Percentiles rank a stretch among this genome's conserved stretches.
These are phyloP conservation scores for Chelonus formosanus DNA, from an alignment of 2,888 invertebrate species.

Conservation along the genomic window DNA sequence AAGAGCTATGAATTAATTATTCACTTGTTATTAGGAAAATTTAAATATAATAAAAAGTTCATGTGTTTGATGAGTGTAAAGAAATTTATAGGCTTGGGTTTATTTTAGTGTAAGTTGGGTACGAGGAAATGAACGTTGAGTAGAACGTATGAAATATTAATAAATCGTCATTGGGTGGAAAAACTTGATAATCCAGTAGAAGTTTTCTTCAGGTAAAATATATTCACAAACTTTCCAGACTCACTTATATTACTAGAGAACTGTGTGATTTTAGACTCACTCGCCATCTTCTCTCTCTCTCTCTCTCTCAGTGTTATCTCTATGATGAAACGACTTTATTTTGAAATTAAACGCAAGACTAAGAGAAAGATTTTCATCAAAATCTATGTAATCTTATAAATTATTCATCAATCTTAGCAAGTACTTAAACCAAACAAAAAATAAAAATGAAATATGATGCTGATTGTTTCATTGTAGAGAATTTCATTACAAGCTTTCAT, in stretches of 20 bases:
- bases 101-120: too few relatives aligned
- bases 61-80: too few relatives aligned
- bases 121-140: background rate
- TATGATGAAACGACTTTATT: conserved; percentile 5
- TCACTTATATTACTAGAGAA: conserved; percentile 11
- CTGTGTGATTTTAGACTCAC: conserved; percentile 15
- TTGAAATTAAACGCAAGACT: conserved; percentile 13
- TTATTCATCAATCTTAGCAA: background rate
- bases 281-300: background rate
- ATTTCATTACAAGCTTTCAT: too few relatives aligned
- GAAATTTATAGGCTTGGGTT: too few relatives aligned
- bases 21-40: too few relatives aligned
- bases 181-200: conserved; percentile 10
- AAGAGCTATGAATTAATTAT: too few relatives aligned
- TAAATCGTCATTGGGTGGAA: conserved; percentile 4
- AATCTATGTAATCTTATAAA: too few relatives aligned
- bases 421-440: background rate
- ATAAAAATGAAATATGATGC: background rate
- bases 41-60: too few relatives aligned
- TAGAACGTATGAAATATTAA: conserved; percentile 14
- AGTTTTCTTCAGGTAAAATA: conserved; percentile 15
- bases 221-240: conserved; percentile 25
- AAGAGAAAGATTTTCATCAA: background rate
- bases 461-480: too few relatives aligned
- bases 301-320: too few relatives aligned